Evolutionary conservation across 2,797 vertebrate species (phyloP).

Genomic region (Oophaga sylvatica): DNA sequence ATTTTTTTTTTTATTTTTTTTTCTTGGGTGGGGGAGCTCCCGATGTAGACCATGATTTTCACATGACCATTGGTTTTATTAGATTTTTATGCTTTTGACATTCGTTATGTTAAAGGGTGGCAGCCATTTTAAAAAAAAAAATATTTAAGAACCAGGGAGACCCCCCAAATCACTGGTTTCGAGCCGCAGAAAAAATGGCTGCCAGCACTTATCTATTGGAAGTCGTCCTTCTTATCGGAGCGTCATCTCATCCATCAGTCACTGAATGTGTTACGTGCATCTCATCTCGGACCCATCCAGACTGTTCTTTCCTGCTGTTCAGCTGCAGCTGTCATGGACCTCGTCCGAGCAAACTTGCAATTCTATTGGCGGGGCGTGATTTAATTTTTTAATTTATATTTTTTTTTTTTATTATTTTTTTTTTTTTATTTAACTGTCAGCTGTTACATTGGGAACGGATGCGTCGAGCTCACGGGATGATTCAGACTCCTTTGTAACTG

Average conservation of each 20-base stretch:
- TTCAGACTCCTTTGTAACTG: conserved; percentile 30
- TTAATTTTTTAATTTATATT: conserved; percentile 27
- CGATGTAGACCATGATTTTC: background rate
- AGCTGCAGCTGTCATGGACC: background rate
- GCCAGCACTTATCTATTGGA: background rate
- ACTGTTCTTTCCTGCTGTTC: conserved; percentile 29
- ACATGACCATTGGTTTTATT: conserved; percentile 43
- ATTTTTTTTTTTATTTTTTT: conserved; percentile 49
- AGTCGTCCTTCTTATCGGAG: background rate
- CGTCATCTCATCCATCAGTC: conserved; percentile 13
- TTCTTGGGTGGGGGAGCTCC: background rate
- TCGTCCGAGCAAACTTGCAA: background rate
- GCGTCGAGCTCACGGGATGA: background rate
- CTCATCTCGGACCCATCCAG: conserved; percentile 1
- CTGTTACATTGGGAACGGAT: conserved; percentile 14
- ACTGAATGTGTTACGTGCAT: conserved; percentile 57
- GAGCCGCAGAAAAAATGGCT: conserved; percentile 1
- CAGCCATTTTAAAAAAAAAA: background rate
- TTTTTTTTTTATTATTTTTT: background rate
- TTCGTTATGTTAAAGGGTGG: conserved; percentile 48
- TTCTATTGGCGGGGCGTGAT: conserved; percentile 8
- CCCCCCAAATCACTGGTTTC: background rate
- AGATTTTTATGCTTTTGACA: background rate
- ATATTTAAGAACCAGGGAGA: background rate
- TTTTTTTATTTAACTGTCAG: conserved; percentile 1